Percentiles rank a stretch among this genome's conserved stretches.
Evolutionary conservation across 2,113 vertebrate species (phyloP).

Genomic region (Oryzias javanicus): DNA sequence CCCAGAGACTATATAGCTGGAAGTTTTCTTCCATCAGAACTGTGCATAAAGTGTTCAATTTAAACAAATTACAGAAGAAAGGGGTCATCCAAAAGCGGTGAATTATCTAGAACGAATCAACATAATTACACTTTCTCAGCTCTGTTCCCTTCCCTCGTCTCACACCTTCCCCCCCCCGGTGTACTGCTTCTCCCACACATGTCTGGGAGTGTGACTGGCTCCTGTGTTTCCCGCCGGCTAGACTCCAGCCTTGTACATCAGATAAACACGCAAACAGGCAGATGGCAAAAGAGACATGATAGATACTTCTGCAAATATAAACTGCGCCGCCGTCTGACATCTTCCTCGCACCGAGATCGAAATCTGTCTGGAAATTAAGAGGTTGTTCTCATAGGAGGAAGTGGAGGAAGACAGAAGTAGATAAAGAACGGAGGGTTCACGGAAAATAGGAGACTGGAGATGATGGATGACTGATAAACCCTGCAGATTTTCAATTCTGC

Average conservation of each 20-base stretch:
- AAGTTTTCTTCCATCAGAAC: neutral
- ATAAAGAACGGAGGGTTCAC: neutral
- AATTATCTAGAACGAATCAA: constrained; percentile 32
- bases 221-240: constrained; percentile 21
- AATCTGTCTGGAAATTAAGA: constrained; percentile 6
- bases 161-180: constrained; percentile 36
- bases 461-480: neutral
- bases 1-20: neutral
- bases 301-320: constrained; percentile 19
- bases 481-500: constrained; percentile 17
- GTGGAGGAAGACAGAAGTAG: neutral
- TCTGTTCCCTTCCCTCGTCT: constrained; percentile 45
- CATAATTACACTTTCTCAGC: constrained; percentile 31
- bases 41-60: constrained; percentile 3
- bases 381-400: neutral
- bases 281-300: constrained; percentile 27
- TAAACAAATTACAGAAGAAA: constrained; percentile 3
- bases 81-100: constrained; percentile 15
- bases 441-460: constrained; percentile 6
- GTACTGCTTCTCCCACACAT: constrained; percentile 55
- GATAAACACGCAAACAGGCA: constrained; percentile 41
- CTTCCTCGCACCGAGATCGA: constrained; percentile 10
- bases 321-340: neutral
- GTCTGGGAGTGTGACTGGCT: constrained; percentile 53
- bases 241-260: constrained; percentile 27